phyloP scores from a whole-genome alignment of 2,888 invertebrate species.

The Hyalella azteca region DNA sequence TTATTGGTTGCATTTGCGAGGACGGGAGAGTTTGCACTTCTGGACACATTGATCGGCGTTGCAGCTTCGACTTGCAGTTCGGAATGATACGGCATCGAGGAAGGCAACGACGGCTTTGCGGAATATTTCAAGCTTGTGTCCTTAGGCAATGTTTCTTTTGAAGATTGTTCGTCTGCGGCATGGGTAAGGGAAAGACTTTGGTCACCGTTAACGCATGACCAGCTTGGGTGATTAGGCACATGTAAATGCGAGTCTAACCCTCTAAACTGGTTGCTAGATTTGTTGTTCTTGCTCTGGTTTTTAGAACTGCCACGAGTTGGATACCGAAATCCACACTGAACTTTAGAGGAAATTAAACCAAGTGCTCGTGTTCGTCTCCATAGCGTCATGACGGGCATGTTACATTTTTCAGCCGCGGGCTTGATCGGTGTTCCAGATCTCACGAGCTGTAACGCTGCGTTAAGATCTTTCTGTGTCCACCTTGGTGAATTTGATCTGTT shows the following conservation, averaged over 20 bases:
- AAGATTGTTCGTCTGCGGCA: no score
- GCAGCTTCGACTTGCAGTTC: background rate
- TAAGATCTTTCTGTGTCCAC: slow-evolving; percentile 62
- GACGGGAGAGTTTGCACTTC: slow-evolving; percentile 10
- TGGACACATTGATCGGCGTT: slow-evolving; percentile 33
- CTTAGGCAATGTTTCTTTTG: background rate
- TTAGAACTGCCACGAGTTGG: slow-evolving; percentile 28
- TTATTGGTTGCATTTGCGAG: slow-evolving; percentile 37
- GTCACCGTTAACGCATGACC: background rate
- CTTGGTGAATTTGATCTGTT: slow-evolving; percentile 59
- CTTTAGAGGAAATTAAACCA: slow-evolving; percentile 58
- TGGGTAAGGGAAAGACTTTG: no score
- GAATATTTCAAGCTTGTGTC: background rate
- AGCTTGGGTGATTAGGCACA: background rate
- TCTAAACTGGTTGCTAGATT: no score
- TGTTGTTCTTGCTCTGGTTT: background rate
- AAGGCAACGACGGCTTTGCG: background rate
- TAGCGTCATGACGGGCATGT: slow-evolving; percentile 63
- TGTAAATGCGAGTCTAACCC: background rate
- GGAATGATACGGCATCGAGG: background rate
- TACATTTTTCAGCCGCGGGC: slow-evolving; percentile 62
- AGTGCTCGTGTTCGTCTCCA: slow-evolving; percentile 62
- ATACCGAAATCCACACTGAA: slow-evolving; percentile 57
- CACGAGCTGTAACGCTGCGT: slow-evolving; percentile 62
- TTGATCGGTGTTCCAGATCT: slow-evolving; percentile 62